phyloP scores from a whole-genome alignment of 1,140 invertebrate species.

The Microplitis demolitor region DNA sequence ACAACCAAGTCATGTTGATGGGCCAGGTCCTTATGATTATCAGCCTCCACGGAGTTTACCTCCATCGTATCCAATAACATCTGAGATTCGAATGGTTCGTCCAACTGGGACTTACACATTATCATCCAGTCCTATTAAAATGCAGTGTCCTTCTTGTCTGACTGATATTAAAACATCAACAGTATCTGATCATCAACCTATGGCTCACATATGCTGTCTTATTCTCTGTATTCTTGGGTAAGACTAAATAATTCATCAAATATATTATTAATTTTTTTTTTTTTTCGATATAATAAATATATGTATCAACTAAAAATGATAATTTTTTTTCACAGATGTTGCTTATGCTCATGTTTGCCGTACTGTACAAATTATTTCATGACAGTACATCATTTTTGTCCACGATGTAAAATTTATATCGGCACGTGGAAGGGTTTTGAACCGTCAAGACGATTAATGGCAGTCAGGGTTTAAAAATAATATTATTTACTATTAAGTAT shows the following conservation, averaged over 20 bases:
- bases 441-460: slow-evolving; percentile 7
- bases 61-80: slow-evolving; percentile 31
- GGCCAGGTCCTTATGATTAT: slow-evolving; percentile 26
- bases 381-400: slow-evolving; percentile 60
- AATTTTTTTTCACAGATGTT: slow-evolving; percentile 55
- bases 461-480: slow-evolving; percentile 15
- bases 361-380: slow-evolving; percentile 62
- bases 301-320: slow-evolving; percentile 7
- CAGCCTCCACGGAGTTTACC: slow-evolving; percentile 29
- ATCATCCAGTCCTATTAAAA: slow-evolving; percentile 51
- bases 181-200: slow-evolving; percentile 55
- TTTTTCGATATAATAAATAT: not conserved
- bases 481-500: not conserved
- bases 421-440: slow-evolving; percentile 59
- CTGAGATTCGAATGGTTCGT: slow-evolving; percentile 46
- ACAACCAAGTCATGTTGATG: slow-evolving; percentile 32
- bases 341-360: slow-evolving; percentile 61
- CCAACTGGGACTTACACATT: slow-evolving; percentile 43
- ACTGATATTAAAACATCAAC: slow-evolving; percentile 56
- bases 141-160: slow-evolving; percentile 53
- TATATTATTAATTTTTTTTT: not conserved
- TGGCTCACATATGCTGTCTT: slow-evolving; percentile 57
- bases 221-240: slow-evolving; percentile 57
- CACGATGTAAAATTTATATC: slow-evolving; percentile 60
- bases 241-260: not conserved